Conservation (phyloP, 2,113 vertebrate species). For the Lepidothrix coronata region DNA sequence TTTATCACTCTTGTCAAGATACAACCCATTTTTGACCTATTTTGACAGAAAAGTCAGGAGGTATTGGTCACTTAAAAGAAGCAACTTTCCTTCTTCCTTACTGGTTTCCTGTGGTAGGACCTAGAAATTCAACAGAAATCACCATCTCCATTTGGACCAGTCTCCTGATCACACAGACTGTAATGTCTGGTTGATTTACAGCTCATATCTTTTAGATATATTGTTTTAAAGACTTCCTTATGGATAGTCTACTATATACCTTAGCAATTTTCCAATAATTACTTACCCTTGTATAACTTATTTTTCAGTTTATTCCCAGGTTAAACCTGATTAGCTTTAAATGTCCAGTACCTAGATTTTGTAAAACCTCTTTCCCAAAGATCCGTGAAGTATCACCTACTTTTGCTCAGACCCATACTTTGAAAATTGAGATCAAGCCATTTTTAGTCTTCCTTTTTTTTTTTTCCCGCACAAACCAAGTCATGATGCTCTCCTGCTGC, state of each 20-base stretch:
- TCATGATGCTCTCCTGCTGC: neutral
- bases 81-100: neutral
- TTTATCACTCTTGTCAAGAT: neutral
- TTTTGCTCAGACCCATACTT: neutral
- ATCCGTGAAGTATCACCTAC: neutral
- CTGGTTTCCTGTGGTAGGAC: neutral
- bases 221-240: neutral
- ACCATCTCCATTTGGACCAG: neutral
- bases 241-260: neutral
- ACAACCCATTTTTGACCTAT: neutral
- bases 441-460: neutral
- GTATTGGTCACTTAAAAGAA: neutral
- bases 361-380: neutral
- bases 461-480: neutral
- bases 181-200: neutral
- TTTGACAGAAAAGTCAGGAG: neutral
- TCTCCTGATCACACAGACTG: neutral
- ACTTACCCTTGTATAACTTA: neutral
- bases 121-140: neutral
- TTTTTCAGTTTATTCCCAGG: neutral
- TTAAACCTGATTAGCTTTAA: neutral
- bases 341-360: neutral
- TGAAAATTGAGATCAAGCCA: neutral
- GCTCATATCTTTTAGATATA: neutral
- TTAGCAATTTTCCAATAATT: neutral